Evolutionary conservation across 2,888 invertebrate genomes (phyloP).

Genomic region (Labia minor): DNA sequence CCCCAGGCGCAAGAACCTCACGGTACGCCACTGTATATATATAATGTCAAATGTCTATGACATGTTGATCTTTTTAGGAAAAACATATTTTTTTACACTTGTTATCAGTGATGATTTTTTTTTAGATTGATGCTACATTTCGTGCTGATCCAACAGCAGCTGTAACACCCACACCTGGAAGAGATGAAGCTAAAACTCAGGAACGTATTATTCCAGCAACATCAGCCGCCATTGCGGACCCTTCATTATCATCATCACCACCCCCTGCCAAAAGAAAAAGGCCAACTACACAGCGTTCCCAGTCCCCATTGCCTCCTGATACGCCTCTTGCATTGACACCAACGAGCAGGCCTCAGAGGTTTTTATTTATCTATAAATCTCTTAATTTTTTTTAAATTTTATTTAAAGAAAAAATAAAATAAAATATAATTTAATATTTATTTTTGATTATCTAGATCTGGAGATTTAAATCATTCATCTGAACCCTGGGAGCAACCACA

Average conservation of each 20-base stretch:
- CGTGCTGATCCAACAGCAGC: background rate
- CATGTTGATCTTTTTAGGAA: background rate
- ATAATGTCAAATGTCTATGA: background rate
- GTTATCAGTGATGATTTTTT: too few species aligned
- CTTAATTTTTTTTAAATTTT: background rate
- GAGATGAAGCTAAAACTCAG: background rate
- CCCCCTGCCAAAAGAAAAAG: constrained; percentile 26
- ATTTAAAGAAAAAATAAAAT: background rate
- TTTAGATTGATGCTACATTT: background rate
- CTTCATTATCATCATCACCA: background rate
- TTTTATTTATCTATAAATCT: constrained; percentile 16
- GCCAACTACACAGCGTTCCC: constrained; percentile 21
- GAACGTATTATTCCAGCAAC: background rate
- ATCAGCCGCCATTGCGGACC: background rate
- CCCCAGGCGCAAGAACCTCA: too few species aligned
- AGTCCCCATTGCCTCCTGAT: constrained; percentile 22
- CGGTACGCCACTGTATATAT: too few species aligned
- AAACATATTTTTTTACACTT: too few species aligned
- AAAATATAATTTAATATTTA: background rate
- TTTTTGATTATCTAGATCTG: background rate
- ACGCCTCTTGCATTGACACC: constrained; percentile 24
- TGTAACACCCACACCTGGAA: background rate
- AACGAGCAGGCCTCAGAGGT: constrained; percentile 19
- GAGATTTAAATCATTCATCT: constrained; percentile 9
- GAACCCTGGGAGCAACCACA: constrained; percentile 23